Percentiles rank a stretch among this genome's conserved stretches.
phyloP scores from a whole-genome alignment of 2,888 invertebrate species.

The Colletes collaris region DNA sequence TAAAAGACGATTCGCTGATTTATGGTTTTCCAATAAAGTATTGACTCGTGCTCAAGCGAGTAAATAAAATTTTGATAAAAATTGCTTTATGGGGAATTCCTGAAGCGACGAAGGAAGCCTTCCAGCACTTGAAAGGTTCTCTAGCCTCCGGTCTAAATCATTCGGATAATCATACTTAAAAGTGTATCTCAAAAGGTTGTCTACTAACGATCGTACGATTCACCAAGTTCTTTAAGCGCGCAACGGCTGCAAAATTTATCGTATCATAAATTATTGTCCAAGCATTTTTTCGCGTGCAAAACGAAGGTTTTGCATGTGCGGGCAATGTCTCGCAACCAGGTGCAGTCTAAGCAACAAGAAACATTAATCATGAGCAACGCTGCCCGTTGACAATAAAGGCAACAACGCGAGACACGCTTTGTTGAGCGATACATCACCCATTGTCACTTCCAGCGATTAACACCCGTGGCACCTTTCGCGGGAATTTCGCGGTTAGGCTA shows the following conservation, averaged over 20 bases:
- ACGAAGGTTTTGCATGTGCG: background rate
- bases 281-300: slow-evolving; percentile 4
- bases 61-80: too few species aligned
- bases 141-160: too few species aligned
- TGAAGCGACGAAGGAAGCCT: too few species aligned
- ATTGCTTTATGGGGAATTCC: too few species aligned
- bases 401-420: slow-evolving; percentile 34
- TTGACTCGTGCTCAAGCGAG: too few species aligned
- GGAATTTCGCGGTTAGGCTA: slow-evolving; percentile 19
- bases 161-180: too few species aligned
- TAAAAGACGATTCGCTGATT: too few species aligned
- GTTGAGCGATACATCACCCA: slow-evolving; percentile 37
- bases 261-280: slow-evolving; percentile 26
- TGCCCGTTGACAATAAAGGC: slow-evolving; percentile 50
- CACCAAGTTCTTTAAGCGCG: background rate
- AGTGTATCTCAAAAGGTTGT: background rate
- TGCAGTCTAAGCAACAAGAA: slow-evolving; percentile 32
- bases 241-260: background rate
- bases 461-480: background rate
- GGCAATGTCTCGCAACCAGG: slow-evolving; percentile 15
- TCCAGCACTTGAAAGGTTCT: too few species aligned
- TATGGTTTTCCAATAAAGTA: too few species aligned
- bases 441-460: slow-evolving; percentile 30
- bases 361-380: slow-evolving; percentile 50
- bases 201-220: background rate